Conservation (phyloP, 2,888 invertebrate species). For the Matsumyia berberina region DNA sequence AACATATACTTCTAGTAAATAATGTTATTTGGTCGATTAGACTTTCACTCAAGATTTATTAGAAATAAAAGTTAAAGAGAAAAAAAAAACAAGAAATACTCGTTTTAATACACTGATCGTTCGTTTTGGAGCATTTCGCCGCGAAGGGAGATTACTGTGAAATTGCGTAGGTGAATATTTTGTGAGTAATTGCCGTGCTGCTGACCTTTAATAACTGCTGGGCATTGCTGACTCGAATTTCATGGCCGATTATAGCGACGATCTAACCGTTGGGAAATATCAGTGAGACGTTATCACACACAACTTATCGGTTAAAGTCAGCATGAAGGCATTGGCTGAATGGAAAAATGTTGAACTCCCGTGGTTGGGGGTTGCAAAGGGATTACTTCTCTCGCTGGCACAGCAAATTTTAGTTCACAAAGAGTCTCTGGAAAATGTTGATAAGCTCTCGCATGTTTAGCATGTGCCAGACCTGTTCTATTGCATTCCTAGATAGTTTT, state of each 20-base stretch:
- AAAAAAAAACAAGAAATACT: constrained; percentile 46
- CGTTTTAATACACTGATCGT: constrained; percentile 16
- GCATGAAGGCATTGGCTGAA: too few relatives aligned
- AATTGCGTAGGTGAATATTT: constrained; percentile 10
- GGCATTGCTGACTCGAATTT: neutral
- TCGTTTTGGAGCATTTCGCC: neutral
- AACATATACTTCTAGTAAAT: constrained; percentile 60
- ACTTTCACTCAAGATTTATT: constrained; percentile 76
- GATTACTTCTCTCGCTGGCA: too few relatives aligned
- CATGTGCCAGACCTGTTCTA: too few relatives aligned
- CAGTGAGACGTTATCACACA: too few relatives aligned
- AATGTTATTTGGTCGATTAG: constrained; percentile 72
- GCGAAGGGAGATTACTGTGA: neutral
- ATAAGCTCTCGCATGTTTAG: too few relatives aligned
- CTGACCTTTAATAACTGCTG: neutral
- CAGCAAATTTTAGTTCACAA: too few relatives aligned
- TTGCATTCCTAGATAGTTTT: too few relatives aligned
- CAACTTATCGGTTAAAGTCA: too few relatives aligned
- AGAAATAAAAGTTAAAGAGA: constrained; percentile 71
- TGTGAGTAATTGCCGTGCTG: constrained; percentile 1
- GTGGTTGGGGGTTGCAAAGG: too few relatives aligned
- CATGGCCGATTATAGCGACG: neutral
- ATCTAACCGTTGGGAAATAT: too few relatives aligned
- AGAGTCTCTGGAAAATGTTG: too few relatives aligned
- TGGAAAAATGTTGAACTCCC: too few relatives aligned